These are phyloP conservation scores for Apoderus coryli DNA, from an alignment of 2,888 invertebrate species.

Conservation along the genomic window DNA sequence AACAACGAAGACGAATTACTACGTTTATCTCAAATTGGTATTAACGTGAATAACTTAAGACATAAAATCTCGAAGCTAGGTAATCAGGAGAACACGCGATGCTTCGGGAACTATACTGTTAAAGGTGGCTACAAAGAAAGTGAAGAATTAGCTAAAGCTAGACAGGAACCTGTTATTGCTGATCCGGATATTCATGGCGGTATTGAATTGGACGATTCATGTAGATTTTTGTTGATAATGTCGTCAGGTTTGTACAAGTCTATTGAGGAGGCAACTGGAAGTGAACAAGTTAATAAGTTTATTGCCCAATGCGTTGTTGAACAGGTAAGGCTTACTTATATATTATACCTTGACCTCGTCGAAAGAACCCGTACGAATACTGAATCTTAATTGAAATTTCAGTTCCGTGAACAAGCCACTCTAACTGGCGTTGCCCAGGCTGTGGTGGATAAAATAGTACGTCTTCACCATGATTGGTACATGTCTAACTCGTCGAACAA, in stretches of 20 bases:
- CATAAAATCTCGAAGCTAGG: conserved; percentile 60
- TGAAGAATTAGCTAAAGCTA: conserved; percentile 53
- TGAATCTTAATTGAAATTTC: no score
- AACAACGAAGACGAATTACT: conserved; percentile 73
- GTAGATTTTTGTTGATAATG: conserved; percentile 71
- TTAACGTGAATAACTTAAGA: conserved; percentile 54
- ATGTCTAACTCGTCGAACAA: conserved; percentile 39
- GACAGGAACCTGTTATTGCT: conserved; percentile 66
- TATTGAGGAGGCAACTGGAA: conserved; percentile 62
- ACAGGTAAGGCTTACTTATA: no score
- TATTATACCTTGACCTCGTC: no score
- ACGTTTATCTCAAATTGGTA: conserved; percentile 57
- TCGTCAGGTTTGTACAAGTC: conserved; percentile 76
- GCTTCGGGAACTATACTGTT: conserved; percentile 75
- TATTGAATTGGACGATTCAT: conserved; percentile 61
- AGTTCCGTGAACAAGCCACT: conserved; percentile 65
- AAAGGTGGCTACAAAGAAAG: conserved; percentile 78
- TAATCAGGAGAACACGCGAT: conserved; percentile 69
- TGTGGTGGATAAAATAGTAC: conserved; percentile 68
- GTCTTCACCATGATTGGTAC: conserved; percentile 68
- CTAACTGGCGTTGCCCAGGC: conserved; percentile 73
- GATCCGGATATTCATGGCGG: conserved; percentile 75
- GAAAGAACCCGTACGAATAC: no score
- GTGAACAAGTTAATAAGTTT: conserved; percentile 68
- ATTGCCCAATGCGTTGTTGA: conserved; percentile 67